Percentiles rank a stretch among this genome's conserved stretches.
These are phyloP conservation scores for Gallinago undulata DNA, from an alignment of 2,113 vertebrate species.

Conservation along the genomic window DNA sequence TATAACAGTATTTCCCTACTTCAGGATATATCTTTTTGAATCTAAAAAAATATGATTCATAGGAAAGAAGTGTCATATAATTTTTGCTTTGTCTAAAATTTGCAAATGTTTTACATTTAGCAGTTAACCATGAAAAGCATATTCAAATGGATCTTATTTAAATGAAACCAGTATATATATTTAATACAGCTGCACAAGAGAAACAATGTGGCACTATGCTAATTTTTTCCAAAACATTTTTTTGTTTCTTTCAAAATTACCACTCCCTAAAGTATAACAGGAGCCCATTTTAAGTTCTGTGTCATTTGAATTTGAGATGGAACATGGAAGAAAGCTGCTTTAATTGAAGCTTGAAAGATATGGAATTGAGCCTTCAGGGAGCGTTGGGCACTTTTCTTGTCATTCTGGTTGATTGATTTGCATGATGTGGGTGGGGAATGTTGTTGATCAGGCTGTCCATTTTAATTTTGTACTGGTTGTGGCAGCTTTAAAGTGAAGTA, in stretches of 20 bases:
- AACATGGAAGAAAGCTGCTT: conserved; percentile 18
- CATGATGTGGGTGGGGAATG: conserved; percentile 60
- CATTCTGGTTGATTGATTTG: conserved; percentile 59
- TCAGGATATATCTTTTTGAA: conserved; percentile 43
- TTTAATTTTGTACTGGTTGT: conserved; percentile 39
- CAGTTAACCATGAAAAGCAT: conserved; percentile 36
- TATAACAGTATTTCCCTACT: conserved; percentile 38
- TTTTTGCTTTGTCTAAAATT: conserved; percentile 42
- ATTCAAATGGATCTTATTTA: conserved; percentile 18
- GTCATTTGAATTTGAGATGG: conserved; percentile 46
- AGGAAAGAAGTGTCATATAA: conserved; percentile 41
- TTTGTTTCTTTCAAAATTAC: conserved; percentile 19
- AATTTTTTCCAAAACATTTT: not conserved
- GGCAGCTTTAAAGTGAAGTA: conserved; percentile 15
- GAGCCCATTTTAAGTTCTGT: conserved; percentile 25
- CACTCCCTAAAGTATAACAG: conserved; percentile 25
- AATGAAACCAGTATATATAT: not conserved
- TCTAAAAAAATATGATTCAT: not conserved
- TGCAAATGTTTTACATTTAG: conserved; percentile 32
- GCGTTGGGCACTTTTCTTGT: conserved; percentile 56
- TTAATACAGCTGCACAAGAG: not conserved
- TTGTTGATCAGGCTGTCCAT: conserved; percentile 50
- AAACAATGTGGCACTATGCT: not conserved
- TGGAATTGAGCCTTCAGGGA: conserved; percentile 43
- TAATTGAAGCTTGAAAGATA: conserved; percentile 52